These are phyloP conservation scores for Smittia aterrima DNA, from an alignment of 2,888 invertebrate genomes.

Conservation along the genomic window DNA sequence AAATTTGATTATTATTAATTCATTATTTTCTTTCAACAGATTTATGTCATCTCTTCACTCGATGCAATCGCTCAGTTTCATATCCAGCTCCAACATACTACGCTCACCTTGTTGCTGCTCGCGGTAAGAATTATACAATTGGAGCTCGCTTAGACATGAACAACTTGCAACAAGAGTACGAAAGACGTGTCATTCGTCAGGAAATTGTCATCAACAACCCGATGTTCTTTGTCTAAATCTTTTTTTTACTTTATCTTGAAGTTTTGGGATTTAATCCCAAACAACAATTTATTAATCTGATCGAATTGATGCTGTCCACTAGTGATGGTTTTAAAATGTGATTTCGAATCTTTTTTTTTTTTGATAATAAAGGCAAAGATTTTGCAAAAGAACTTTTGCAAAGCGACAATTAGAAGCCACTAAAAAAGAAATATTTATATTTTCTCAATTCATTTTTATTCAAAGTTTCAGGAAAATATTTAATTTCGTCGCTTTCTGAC, in stretches of 20 bases:
- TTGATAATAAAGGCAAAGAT: too few relatives aligned
- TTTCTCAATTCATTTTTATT: background rate
- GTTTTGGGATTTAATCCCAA: too few relatives aligned
- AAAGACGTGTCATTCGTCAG: slow-evolving; percentile 36
- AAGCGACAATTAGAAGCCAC: background rate
- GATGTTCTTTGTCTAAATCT: slow-evolving; percentile 46
- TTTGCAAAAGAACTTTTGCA: too few relatives aligned
- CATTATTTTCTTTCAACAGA: slow-evolving; percentile 50
- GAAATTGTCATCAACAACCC: slow-evolving; percentile 43
- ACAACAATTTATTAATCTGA: too few relatives aligned
- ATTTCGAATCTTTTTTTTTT: too few relatives aligned
- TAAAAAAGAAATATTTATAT: too few relatives aligned
- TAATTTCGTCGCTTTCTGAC: slow-evolving; percentile 85
- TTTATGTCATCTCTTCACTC: slow-evolving; percentile 80
- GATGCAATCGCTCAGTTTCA: slow-evolving; percentile 79
- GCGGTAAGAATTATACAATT: slow-evolving; percentile 59
- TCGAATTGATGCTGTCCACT: too few relatives aligned
- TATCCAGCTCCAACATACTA: slow-evolving; percentile 87
- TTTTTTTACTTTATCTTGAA: background rate
- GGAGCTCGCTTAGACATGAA: slow-evolving; percentile 42
- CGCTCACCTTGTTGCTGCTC: slow-evolving; percentile 79
- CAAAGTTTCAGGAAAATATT: slow-evolving; percentile 43
- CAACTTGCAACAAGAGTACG: slow-evolving; percentile 43
- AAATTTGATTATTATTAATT: background rate
- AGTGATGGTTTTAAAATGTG: too few relatives aligned